Percentiles rank a stretch among this genome's conserved stretches.
Evolutionary conservation across 1,140 invertebrate genomes (phyloP).

Genomic region (Pogonomyrmex barbatus): DNA sequence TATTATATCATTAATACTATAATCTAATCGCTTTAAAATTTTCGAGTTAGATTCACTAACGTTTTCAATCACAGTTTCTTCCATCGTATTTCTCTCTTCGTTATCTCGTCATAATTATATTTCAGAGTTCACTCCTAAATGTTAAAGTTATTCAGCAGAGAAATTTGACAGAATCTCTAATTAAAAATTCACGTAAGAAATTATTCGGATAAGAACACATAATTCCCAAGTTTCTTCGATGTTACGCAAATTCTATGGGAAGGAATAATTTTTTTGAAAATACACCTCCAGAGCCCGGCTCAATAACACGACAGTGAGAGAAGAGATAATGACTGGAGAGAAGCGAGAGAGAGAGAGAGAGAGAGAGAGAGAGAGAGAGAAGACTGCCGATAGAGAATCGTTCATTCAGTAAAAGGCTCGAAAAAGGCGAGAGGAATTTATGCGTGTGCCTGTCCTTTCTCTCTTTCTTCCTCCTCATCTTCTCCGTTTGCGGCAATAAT

Average conservation of each 20-base stretch:
- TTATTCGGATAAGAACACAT: not conserved
- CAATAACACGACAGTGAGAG: not conserved
- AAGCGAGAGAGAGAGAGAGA: not conserved
- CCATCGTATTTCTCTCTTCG: not conserved
- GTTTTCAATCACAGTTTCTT: too few species aligned
- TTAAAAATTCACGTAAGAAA: not conserved
- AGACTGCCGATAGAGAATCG: conserved; percentile 9
- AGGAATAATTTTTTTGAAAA: conserved; percentile 25
- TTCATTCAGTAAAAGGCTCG: conserved; percentile 41
- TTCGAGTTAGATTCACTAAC: not conserved
- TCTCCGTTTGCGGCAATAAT: conserved; percentile 52
- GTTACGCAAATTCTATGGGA: not conserved
- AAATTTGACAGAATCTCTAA: not conserved
- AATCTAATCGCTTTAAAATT: not conserved
- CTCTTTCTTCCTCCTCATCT: not conserved
- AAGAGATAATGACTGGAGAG: not conserved
- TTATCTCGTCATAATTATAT: not conserved
- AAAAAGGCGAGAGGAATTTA: conserved; percentile 57
- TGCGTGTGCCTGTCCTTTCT: not conserved
- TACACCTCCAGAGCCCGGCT: not conserved
- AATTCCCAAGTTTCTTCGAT: not conserved
- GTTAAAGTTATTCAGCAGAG: not conserved
- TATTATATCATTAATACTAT: not conserved
- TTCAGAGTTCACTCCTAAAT: not conserved
- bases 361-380: conserved; percentile 1